Evolutionary conservation across 2,113 vertebrate genomes (phyloP), one percentile per base, ranked within the genome.

Genomic region (Platichthys flesus): DNA sequence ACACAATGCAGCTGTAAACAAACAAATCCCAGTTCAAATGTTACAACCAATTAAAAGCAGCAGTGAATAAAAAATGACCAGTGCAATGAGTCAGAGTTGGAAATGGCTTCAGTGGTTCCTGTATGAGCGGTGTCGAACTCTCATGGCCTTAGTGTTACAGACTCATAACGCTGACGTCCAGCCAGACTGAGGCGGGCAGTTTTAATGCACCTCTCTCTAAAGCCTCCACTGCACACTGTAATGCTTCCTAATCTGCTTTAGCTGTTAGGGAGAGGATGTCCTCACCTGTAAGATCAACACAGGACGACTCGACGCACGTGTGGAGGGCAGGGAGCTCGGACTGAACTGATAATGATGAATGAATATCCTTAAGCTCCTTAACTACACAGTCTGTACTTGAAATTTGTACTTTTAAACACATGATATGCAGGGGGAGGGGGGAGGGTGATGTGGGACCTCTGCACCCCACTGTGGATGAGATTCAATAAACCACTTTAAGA

Each of bases 241-340:
- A 90, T 71, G 79, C 76, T 68, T 81, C 85, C 73, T 89, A 88
- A 91, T 91, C 91, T 74, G 49, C 88, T 90, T 81, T 77, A 68
- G 80, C 82, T 65, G 71, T 20, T 58, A 84, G 81, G 51, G 10
- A 87, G 81, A 82, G 79, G 82, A 88, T 83, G 87, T 87, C 84
- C 88, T 79, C 81, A 84, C 82, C 81, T 89, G 72, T 83, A 77
- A 84, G 79, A 91, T 72, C 82, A 87, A 62, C 71, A 72, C 77
- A 57, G 66, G 67, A 66, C n/a, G 42, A 73, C 67, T 79, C 78
- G 85, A 87, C 82, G 76, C 84, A 61, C 56, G 66, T 40, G 20
- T 12, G 59, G 64, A 74, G 71, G 74, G 52, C 68, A 67, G 15
- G 16, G 68, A 70, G 79, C 47, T 58, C 61, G 37, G 54, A 61